phyloP scores from a whole-genome alignment of 2,113 vertebrate species.

The Progne subis region DNA sequence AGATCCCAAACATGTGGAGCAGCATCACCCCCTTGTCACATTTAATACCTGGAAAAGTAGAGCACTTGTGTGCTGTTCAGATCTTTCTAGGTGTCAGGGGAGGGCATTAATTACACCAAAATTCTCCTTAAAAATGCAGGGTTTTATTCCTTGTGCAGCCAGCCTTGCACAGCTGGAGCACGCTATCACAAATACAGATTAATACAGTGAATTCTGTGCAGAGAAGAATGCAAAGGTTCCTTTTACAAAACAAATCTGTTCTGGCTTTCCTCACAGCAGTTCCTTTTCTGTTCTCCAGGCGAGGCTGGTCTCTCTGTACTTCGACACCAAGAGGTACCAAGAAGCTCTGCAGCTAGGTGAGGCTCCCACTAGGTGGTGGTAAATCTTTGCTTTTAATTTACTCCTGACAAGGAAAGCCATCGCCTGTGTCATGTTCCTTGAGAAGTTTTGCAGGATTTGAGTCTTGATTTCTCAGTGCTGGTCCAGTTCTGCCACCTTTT shows the following conservation, averaged over 20 bases:
- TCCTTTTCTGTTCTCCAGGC: constrained; percentile 82
- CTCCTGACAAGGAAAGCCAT: background rate
- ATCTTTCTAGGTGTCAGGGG: accelerated
- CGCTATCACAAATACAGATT: background rate
- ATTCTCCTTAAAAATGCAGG: background rate
- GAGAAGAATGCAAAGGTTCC: background rate
- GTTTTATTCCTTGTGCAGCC: background rate
- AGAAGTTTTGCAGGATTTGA: background rate
- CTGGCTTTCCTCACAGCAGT: constrained; percentile 31
- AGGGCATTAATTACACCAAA: background rate
- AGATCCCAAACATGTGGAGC: background rate
- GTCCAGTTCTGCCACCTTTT: background rate
- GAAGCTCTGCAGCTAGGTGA: constrained; percentile 96
- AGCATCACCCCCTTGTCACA: background rate
- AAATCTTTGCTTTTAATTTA: background rate
- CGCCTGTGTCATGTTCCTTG: background rate
- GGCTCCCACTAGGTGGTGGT: constrained; percentile 64
- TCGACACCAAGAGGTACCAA: constrained; percentile 97
- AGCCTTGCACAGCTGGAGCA: background rate
- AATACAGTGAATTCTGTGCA: background rate
- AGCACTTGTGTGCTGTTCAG: background rate
- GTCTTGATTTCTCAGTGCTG: background rate
- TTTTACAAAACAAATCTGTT: background rate
- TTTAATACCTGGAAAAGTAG: background rate
- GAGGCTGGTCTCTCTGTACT: constrained; percentile 95